These are phyloP conservation scores for Garrulus glandarius DNA, from an alignment of 2,797 vertebrate species.

Conservation along the genomic window DNA sequence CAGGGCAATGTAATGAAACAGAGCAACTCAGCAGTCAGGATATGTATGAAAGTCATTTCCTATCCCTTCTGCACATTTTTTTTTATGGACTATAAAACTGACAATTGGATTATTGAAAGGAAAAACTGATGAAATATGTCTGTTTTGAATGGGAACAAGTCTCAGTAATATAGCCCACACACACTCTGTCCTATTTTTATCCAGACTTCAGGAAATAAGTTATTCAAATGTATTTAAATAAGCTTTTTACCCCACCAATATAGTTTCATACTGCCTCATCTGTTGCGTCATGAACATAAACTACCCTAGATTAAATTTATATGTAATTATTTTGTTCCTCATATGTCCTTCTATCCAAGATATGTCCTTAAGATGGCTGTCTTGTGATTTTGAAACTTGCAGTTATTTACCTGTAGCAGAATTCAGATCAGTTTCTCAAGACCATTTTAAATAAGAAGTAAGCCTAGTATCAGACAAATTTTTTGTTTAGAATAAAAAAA, in stretches of 20 bases:
- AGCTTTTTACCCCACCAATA: background rate
- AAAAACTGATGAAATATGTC: constrained; percentile 54
- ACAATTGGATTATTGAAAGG: constrained; percentile 54
- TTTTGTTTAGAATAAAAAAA: background rate
- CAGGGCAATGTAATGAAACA: constrained; percentile 44
- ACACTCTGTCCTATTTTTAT: constrained; percentile 54
- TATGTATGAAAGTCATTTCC: constrained; percentile 62
- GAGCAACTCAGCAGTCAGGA: background rate
- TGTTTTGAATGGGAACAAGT: constrained; percentile 25
- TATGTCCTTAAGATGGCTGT: background rate
- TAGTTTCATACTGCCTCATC: background rate
- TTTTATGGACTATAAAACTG: constrained; percentile 49
- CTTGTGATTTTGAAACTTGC: background rate
- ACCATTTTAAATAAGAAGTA: background rate
- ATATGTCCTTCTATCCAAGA: background rate
- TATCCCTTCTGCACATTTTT: constrained; percentile 29
- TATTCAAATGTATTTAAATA: constrained; percentile 43
- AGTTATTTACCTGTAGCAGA: background rate
- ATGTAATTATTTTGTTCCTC: constrained; percentile 18
- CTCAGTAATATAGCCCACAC: background rate
- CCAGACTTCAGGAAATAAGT: constrained; percentile 49
- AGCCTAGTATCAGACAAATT: background rate
- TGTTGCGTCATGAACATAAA: background rate
- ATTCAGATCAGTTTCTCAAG: background rate
- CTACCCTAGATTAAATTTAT: background rate